Evolutionary conservation across 2,888 invertebrate species (phyloP).

Genomic region (Pterostichus madidus): DNA sequence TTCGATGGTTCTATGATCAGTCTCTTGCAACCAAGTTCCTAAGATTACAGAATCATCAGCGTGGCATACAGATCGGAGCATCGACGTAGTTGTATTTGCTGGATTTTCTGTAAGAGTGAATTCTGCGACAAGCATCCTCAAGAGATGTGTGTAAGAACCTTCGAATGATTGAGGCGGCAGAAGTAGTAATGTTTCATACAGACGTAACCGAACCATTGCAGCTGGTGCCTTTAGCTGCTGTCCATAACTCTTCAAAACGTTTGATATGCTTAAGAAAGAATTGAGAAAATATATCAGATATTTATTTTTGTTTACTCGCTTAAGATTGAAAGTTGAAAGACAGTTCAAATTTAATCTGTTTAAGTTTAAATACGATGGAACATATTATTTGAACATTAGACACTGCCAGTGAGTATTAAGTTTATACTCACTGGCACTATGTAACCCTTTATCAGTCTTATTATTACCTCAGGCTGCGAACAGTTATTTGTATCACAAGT

Average conservation of each 20-base stretch:
- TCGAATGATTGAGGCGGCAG: slow-evolving; percentile 90
- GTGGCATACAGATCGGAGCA: slow-evolving; percentile 90
- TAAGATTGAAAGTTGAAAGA: too few species aligned
- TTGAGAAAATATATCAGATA: too few species aligned
- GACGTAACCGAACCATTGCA: slow-evolving; percentile 93
- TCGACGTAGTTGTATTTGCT: slow-evolving; percentile 93
- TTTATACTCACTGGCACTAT: too few species aligned
- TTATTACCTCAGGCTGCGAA: too few species aligned
- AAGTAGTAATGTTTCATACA: slow-evolving; percentile 92
- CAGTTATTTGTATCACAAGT: too few species aligned
- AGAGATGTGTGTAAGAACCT: slow-evolving; percentile 90
- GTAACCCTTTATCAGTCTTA: too few species aligned
- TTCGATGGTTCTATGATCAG: slow-evolving; percentile 97
- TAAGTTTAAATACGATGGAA: not conserved
- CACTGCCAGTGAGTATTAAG: too few species aligned
- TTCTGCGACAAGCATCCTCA: slow-evolving; percentile 95
- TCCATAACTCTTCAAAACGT: slow-evolving; percentile 92
- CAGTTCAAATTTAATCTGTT: too few species aligned
- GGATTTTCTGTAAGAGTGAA: slow-evolving; percentile 96
- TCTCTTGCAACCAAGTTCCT: slow-evolving; percentile 97
- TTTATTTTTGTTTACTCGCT: too few species aligned
- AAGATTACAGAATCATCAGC: slow-evolving; percentile 94
- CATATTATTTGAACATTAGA: too few species aligned
- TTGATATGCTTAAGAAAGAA: slow-evolving; percentile 85
- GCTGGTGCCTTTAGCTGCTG: slow-evolving; percentile 96